Evolutionary conservation across 2,797 vertebrate species (phyloP), one percentile per base, ranked within the genome.

Genomic region (Perodicticus potto): DNA sequence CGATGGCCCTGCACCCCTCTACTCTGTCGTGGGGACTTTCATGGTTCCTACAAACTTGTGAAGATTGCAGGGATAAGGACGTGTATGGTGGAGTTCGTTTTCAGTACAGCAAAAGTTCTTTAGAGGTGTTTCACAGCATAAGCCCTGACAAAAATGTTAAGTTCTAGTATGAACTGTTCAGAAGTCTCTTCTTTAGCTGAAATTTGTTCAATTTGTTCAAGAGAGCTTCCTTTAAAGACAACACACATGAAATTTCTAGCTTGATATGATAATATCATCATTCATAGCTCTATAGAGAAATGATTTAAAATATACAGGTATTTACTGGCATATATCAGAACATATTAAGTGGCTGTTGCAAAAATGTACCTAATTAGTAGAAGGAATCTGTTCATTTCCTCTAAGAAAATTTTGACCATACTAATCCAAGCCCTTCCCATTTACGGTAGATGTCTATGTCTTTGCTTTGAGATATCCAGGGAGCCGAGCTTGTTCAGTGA

Each of bases 381-480:
- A 61, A 43, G 29, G 19, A 67, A 32, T 22, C 70, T 84, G 29
- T 27, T 34, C 4, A 20, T 67, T 59, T 67, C 32, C 61, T 67
- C 25, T 1, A 22, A 37, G 13, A 27, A 55, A 5, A 7, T 37
- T 81, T 59, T 5, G 23, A 9, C 29, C 53, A 76, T 61, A 0
- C 5, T 17, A 27, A 10, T 27, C 7, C 22, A 23, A 16, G 43
- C 4, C 61, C 20, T 53, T 10, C 23, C 14, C n/a, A 6, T 17
- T 22, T 22, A 3, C 11, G 23, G 19, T 0, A 4, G 11, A 7
- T 20, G 0, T 0, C 5, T 23, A 13, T 14, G 13, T 19, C 61
- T 63, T 63, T 34, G 20, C n/a, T 83, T 45, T 55, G 13, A 10
- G 53, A 23, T 2, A 0, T 25, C 11, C 2, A 4, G 13, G 2